A percentile compares a stretch with the other conserved stretches of the same genome.
phyloP scores from a whole-genome alignment of 2,113 vertebrate species.

The Lasiurus borealis region DNA sequence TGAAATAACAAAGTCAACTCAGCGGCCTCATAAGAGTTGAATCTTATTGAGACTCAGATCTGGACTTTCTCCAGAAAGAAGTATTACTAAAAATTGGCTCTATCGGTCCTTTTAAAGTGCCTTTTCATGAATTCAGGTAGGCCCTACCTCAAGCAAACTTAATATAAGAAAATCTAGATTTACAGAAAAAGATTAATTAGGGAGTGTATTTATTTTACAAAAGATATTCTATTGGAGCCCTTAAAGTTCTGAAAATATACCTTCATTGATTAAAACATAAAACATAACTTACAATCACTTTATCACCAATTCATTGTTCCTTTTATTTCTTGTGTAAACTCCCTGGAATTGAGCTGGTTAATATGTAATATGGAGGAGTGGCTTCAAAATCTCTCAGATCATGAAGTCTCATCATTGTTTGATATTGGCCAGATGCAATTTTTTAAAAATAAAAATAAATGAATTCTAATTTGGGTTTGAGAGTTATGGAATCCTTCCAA shows the following conservation, averaged over 20 bases:
- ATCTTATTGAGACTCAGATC: background rate
- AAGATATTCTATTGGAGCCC: background rate
- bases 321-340: conserved; percentile 44
- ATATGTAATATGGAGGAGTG: background rate
- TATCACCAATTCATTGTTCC: conserved; percentile 5
- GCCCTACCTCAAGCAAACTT: background rate
- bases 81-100: background rate
- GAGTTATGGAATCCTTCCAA: conserved; percentile 6
- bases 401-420: background rate
- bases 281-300: background rate
- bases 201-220: conserved; percentile 19
- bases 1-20: conserved; percentile 15
- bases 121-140: background rate
- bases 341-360: conserved; percentile 20
- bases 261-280: conserved; percentile 26
- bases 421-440: background rate
- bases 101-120: conserved; percentile 11
- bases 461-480: conserved; percentile 46
- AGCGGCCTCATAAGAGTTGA: background rate
- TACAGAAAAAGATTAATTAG: conserved; percentile 37
- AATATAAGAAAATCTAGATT: conserved; percentile 16
- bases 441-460: background rate
- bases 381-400: background rate
- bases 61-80: conserved; percentile 48
- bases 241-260: conserved; percentile 32